These are phyloP conservation scores for Campopleginae sp. DNA, from an alignment of 2,888 invertebrate species.

Conservation along the genomic window DNA sequence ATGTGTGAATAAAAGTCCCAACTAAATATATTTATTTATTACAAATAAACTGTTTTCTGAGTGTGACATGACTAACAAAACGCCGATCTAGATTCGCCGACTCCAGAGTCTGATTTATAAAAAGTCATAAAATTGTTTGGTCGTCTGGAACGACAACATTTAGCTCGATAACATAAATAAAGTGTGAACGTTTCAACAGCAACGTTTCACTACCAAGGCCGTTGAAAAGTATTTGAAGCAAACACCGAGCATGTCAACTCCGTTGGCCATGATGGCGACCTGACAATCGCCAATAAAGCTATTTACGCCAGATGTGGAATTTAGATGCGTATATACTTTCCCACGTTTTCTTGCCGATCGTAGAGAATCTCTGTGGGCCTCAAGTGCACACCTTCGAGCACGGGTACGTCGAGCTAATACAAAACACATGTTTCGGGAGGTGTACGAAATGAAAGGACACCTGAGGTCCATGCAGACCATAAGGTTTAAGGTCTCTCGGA, in stretches of 20 bases:
- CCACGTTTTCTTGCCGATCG: constrained; percentile 70
- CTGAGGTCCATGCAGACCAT: constrained; percentile 60
- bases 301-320: constrained; percentile 75
- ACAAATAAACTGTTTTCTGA: no score
- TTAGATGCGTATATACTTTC: constrained; percentile 72
- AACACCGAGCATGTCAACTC: constrained; percentile 13
- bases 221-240: background rate
- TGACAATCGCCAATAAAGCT: constrained; percentile 76
- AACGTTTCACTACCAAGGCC: background rate
- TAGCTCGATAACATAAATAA: background rate
- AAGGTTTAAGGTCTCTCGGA: constrained; percentile 56
- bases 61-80: background rate
- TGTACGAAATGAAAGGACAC: constrained; percentile 55
- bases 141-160: background rate
- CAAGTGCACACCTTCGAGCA: constrained; percentile 44
- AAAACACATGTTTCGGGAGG: constrained; percentile 76
- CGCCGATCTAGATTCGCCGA: background rate
- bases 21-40: no score
- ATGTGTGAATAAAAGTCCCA: no score
- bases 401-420: constrained; percentile 74
- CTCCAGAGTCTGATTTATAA: background rate
- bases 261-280: background rate
- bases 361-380: constrained; percentile 41
- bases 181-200: background rate
- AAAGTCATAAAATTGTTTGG: background rate